phyloP scores from a whole-genome alignment of 2,888 invertebrate species.

The Patella pellucida region DNA sequence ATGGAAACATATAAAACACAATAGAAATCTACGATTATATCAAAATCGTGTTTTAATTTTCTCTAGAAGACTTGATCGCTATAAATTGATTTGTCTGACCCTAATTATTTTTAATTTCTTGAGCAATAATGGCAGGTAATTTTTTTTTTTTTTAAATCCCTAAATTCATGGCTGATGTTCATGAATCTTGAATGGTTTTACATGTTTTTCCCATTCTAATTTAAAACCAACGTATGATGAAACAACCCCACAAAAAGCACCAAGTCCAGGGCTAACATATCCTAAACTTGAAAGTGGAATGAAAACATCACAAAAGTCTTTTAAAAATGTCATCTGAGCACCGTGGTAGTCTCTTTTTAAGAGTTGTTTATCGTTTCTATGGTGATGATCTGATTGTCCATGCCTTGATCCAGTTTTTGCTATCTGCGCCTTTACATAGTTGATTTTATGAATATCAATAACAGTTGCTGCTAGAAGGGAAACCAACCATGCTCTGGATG shows the following conservation, averaged over 20 bases:
- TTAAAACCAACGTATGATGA: conserved; percentile 38
- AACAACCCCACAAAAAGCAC: conserved; percentile 34
- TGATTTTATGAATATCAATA: conserved; percentile 29
- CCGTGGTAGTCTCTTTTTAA: conserved; percentile 28
- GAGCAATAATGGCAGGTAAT: too few relatives aligned
- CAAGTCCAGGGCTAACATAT: conserved; percentile 32
- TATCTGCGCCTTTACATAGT: conserved; percentile 16
- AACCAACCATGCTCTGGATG: conserved; percentile 34
- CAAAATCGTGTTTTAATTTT: too few relatives aligned
- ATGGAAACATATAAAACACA: too few relatives aligned
- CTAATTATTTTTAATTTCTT: too few relatives aligned
- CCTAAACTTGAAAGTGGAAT: conserved; percentile 36
- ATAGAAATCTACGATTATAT: too few relatives aligned
- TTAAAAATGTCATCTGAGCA: conserved; percentile 31
- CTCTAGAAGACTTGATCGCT: too few relatives aligned
- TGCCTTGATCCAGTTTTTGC: neutral
- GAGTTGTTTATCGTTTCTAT: neutral
- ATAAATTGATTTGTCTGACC: too few relatives aligned
- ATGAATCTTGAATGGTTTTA: conserved; percentile 28
- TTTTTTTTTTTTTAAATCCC: too few relatives aligned
- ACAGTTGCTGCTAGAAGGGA: conserved; percentile 26
- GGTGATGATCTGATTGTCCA: conserved; percentile 5
- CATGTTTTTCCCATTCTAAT: conserved; percentile 39
- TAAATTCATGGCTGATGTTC: neutral
- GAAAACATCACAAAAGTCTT: conserved; percentile 39